phyloP scores from a whole-genome alignment of 2,113 vertebrate species.

The Oreochromis tanganicae region DNA sequence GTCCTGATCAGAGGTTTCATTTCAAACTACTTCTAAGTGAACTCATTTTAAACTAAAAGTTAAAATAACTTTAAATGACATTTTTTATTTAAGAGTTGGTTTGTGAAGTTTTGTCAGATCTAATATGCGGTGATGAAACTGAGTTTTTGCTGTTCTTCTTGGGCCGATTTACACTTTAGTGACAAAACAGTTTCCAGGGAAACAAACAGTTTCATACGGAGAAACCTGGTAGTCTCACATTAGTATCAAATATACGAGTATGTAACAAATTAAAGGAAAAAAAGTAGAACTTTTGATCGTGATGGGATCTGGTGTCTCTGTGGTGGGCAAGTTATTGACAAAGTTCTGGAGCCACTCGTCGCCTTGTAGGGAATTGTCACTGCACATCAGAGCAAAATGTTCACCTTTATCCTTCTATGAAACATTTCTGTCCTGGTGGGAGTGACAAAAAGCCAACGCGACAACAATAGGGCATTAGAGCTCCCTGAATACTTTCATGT shows the following conservation, averaged over 20 bases:
- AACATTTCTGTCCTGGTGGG: neutral
- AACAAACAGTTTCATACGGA: neutral
- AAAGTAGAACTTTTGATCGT: neutral
- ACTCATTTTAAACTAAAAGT: neutral
- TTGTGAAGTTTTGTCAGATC: fast-evolving
- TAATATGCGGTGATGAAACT: neutral
- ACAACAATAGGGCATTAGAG: neutral
- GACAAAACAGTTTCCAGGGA: neutral
- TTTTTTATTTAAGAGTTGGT: neutral
- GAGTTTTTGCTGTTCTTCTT: neutral
- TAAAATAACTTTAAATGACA: neutral
- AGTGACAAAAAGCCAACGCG: neutral
- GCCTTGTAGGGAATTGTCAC: neutral
- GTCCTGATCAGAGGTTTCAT: neutral
- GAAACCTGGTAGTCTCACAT: neutral
- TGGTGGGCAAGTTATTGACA: fast-evolving
- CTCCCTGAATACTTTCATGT: neutral
- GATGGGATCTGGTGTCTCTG: neutral
- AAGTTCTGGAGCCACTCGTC: neutral
- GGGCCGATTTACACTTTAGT: fast-evolving
- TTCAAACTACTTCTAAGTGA: neutral
- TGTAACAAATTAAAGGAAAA: neutral
- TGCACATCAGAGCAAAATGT: neutral
- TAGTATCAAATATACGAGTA: neutral
- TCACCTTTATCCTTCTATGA: neutral